phyloP scores from a whole-genome alignment of 2,797 vertebrate species.

The Coracias cyanogaster region DNA sequence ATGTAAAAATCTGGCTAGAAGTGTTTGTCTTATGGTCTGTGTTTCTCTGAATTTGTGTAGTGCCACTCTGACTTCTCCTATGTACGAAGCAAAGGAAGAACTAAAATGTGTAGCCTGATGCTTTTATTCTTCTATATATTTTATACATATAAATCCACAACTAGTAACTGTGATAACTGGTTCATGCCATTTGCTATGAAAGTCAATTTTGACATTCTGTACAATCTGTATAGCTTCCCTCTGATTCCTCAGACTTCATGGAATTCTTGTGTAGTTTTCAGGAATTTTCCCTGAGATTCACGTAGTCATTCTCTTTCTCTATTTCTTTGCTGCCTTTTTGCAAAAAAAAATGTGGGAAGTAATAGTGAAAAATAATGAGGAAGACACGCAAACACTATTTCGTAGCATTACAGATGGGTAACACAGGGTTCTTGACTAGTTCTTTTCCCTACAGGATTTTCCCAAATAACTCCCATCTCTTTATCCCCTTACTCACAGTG shows the following conservation, averaged over 20 bases:
- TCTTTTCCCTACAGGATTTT: not conserved
- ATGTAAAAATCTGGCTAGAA: not conserved
- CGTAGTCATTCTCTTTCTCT: not conserved
- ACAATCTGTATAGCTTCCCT: not conserved
- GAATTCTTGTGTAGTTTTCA: not conserved
- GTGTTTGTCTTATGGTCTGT: not conserved
- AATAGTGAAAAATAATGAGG: not conserved
- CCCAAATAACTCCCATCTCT: not conserved
- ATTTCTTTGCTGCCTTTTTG: rapidly evolving
- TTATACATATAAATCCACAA: not conserved
- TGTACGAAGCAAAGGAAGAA: not conserved
- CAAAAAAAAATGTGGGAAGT: rapidly evolving
- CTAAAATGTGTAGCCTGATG: not conserved
- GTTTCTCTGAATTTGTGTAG: not conserved
- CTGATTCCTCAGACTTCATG: not conserved
- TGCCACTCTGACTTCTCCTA: not conserved
- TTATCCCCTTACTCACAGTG: not conserved
- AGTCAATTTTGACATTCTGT: not conserved
- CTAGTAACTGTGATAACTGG: not conserved
- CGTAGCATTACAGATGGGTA: not conserved
- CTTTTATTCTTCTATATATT: not conserved
- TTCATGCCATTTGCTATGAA: not conserved
- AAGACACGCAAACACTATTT: not conserved
- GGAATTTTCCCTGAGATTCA: not conserved
- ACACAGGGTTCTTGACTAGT: not conserved